phyloP scores from a whole-genome alignment of 2,113 vertebrate species.

The Clarias macrocephalus region DNA sequence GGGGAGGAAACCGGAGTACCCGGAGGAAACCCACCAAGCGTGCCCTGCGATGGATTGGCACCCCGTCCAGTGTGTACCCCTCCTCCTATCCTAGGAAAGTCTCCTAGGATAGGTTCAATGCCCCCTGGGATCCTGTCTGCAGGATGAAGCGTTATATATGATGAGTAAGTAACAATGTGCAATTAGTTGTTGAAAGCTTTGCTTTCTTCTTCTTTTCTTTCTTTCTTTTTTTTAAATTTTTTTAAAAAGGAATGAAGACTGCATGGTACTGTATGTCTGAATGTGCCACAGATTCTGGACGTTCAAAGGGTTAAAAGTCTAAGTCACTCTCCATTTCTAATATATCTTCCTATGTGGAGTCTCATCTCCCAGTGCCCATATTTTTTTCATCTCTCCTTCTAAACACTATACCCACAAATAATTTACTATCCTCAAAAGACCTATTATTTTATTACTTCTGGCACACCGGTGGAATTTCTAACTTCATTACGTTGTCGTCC shows the following conservation, averaged over 20 bases:
- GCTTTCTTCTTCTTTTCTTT: background rate
- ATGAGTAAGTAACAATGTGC: no score
- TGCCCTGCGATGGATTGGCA: no score
- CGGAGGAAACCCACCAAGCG: no score
- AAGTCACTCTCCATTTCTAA: background rate
- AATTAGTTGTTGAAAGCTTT: background rate
- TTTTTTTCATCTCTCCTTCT: background rate
- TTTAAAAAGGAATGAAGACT: background rate
- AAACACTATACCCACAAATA: background rate
- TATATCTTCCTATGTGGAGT: background rate
- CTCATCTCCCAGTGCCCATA: background rate
- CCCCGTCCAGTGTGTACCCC: no score
- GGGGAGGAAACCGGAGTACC: no score
- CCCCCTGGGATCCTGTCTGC: no score
- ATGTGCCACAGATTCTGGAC: background rate
- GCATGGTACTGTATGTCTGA: background rate
- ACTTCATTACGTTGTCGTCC: background rate
- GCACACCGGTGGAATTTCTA: background rate
- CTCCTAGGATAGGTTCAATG: no score
- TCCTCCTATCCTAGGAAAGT: no score
- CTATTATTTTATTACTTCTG: background rate
- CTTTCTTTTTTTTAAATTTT: background rate
- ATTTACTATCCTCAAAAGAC: background rate
- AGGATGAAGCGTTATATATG: no score
- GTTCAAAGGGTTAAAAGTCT: background rate